Percentiles rank a stretch among this genome's conserved stretches.
These are phyloP conservation scores for Drosophila nr. perissopoda DNA, from an alignment of 2,888 invertebrate species.

Conservation along the genomic window DNA sequence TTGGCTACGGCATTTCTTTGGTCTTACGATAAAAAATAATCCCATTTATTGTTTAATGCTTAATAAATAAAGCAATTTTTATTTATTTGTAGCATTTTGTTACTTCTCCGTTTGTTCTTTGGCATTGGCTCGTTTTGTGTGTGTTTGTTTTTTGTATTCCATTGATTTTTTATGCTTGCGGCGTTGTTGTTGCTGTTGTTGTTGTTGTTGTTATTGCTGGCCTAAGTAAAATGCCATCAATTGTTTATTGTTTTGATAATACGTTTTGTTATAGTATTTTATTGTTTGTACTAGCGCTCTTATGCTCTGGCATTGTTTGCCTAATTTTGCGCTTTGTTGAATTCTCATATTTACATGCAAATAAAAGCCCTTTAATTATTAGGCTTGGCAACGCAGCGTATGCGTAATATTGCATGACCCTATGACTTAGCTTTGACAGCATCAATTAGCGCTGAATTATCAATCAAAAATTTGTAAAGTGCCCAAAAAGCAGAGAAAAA, in stretches of 20 bases:
- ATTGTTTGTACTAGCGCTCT: conserved; percentile 52
- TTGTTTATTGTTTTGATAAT: conserved; percentile 80
- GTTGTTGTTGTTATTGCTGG: conserved; percentile 42
- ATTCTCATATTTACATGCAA: conserved; percentile 4
- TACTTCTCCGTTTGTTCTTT: conserved; percentile 31
- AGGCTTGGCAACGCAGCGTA: conserved; percentile 18
- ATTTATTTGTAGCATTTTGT: conserved; percentile 71
- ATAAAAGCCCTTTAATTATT: neutral
- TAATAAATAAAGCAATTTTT: conserved; percentile 80
- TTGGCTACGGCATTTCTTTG: conserved; percentile 32
- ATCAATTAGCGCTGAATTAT: conserved; percentile 33
- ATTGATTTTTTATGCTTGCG: conserved; percentile 52
- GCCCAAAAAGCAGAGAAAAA: conserved; percentile 3
- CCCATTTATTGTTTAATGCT: conserved; percentile 81
- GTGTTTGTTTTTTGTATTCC: conserved; percentile 24
- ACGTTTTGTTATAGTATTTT: conserved; percentile 48
- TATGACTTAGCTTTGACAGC: conserved; percentile 11
- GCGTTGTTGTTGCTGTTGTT: conserved; percentile 18
- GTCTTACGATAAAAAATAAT: conserved; percentile 70
- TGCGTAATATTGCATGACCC: conserved; percentile 25
- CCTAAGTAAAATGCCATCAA: conserved; percentile 72
- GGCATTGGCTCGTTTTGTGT: conserved; percentile 15
- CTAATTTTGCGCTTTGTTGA: neutral
- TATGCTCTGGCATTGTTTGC: conserved; percentile 2
- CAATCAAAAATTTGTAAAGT: conserved; percentile 25